Evolutionary conservation across 2,797 vertebrate genomes (phyloP), one percentile per base, ranked within the genome.

Genomic region (Delichon dasypus): DNA sequence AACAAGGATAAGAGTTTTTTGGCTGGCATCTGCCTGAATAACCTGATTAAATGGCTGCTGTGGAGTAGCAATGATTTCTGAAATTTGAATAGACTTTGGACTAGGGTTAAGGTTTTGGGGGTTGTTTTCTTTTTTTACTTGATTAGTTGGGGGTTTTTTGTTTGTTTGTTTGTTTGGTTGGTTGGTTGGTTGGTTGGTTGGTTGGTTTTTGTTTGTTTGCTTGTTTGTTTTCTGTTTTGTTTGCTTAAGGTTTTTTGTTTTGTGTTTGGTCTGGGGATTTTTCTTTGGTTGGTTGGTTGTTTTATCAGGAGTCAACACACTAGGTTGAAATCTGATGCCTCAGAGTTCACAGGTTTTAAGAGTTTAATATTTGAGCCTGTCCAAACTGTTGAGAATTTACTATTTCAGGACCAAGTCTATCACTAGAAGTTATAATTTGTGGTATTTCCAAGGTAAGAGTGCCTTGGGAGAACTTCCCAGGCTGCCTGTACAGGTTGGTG

Each of bases 231-330:
- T 32, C 12, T 13, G 0, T 22, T 22, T 62, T 45, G 13, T 6
- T 47, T 54, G 1, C 7, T 23, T 12, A 0, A 2, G 3, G 16
- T 2, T 25, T 51, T 50, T 30, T 36, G 3, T 3, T 68, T 40
- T 32, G 10, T 20, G n/a, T 57, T 45, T 47, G 3, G 1, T 29
- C 61, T 54, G 18, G 4, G 2, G 3, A 15, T 34, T 17, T 68
- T 77, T 13, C 9, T 13, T 48, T n/a, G 26, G 8, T n/a, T 61
- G 11, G 10, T 34, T 57, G 32, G 1, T 27, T 60, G 23, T 25
- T 81, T 48, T 34, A 45, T 45, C 25, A 60, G 36, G 17, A 76
- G 3, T 3, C 76, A 57, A 29, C 25, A 9, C 11, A 19, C 2
- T 38, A 65, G 6, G 11, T 78, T 85, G 64, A 65, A 88, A 36